Conservation (phyloP, 2,113 vertebrate genomes). For the Xiphias gladius region DNA sequence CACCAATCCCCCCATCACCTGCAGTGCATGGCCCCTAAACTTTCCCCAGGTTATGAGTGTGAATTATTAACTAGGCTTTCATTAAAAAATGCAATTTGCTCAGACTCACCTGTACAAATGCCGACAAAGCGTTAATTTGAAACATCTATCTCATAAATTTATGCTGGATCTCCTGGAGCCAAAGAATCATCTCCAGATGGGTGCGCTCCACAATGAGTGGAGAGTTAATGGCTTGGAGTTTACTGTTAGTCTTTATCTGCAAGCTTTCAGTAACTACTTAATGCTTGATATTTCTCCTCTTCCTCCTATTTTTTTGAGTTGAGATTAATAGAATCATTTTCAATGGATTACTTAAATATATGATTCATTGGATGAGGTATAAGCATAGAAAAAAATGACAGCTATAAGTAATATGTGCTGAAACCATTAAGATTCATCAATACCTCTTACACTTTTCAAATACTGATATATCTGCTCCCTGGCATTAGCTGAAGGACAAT, state of each 20-base stretch:
- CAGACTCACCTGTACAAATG: constrained; percentile 50
- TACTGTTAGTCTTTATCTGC: constrained; percentile 43
- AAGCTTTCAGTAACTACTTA: constrained; percentile 19
- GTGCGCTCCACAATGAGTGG: constrained; percentile 42
- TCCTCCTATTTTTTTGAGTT: no score
- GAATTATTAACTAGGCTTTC: constrained; percentile 70
- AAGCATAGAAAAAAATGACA: neutral
- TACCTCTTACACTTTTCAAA: neutral
- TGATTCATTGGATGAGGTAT: neutral
- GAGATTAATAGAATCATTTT: constrained; percentile 11
- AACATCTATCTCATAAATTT: constrained; percentile 51
- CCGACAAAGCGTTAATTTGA: constrained; percentile 44
- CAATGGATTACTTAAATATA: constrained; percentile 7
- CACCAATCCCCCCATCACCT: constrained; percentile 52
- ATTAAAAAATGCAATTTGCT: constrained; percentile 67
- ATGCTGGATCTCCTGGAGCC: constrained; percentile 51
- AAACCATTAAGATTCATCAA: neutral
- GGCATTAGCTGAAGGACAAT: constrained; percentile 56
- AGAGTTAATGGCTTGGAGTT: constrained; percentile 63
- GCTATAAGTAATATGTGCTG: no score
- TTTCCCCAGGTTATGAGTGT: constrained; percentile 54
- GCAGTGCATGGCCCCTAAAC: constrained; percentile 51
- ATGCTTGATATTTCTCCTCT: constrained; percentile 8
- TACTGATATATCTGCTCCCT: neutral
- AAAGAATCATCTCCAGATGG: constrained; percentile 69